Evolutionary conservation across 2,888 invertebrate species (phyloP), one percentile per base, ranked within the genome.

Genomic region (Nymphalis c-album): DNA sequence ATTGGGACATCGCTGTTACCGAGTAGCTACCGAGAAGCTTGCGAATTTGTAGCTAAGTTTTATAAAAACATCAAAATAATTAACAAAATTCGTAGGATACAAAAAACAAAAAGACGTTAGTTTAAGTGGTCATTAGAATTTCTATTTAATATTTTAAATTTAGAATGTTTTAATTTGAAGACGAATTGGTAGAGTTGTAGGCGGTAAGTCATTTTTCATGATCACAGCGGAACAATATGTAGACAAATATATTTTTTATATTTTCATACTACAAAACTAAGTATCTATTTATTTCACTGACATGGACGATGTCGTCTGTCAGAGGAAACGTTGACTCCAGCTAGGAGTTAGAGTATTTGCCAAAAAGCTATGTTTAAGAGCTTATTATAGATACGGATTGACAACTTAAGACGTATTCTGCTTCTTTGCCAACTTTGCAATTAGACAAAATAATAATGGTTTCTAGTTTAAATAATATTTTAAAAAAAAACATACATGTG

Each of bases 341-440:
- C 80, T 79, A 81, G 80, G 77, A 76, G 76, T 76, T 75, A 78
- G 81, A 79, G 77, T 78, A 82, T 88, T 87, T 89, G 91, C 89
- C 91, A 91, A 90, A 87, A 87, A 82, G 78, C 80, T 79, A 64
- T 70, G 69, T 72, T 78, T 76, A 76, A 75, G 78, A 81, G 82
- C 86, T 77, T 86, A 87, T 85, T 88, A 87, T 88, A 86, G 88
- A 82, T 85, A 81, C 79, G 77, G 85, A 84, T 80, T 88, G 91
- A 89, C 91, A 89, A 85, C 81, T 80, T 84, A 80, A 76, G 85
- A 83, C 83, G 81, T 80, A 80, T 82, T 76, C 79, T 72, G 83
- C 85, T 86, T 86, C 86, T 87, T 85, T 91, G 92, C 91, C 92
- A 92, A 92, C 83, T 90, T 91, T 87, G 87, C 87, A 88, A 90